Evolutionary conservation across 2,113 vertebrate genomes (phyloP).

Genomic region (Calyptommatus sinebrachiatus): DNA sequence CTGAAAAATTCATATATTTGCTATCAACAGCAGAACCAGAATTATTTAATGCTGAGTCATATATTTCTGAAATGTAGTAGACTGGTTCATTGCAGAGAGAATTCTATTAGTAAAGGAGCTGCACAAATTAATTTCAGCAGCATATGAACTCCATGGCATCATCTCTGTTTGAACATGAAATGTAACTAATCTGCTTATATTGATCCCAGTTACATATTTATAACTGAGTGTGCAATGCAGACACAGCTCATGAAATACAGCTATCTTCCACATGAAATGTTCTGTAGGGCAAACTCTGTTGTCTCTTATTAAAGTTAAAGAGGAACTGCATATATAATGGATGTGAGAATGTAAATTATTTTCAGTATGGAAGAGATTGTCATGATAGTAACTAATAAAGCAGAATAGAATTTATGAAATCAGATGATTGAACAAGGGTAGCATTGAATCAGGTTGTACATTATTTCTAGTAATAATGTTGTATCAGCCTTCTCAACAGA

Average conservation of each 20-base stretch:
- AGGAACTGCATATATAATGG: not conserved
- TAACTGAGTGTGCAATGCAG: slow-evolving; percentile 7
- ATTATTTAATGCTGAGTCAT: not conserved
- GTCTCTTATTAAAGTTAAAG: not conserved
- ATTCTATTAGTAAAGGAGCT: not conserved
- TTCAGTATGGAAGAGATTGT: not conserved
- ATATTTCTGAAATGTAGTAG: not conserved
- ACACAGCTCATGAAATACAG: not conserved
- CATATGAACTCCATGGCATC: not conserved
- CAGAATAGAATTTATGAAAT: not conserved
- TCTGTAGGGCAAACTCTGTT: not conserved
- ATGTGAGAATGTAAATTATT: not conserved
- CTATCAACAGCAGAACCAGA: not conserved
- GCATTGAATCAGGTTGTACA: not conserved
- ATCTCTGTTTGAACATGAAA: not conserved
- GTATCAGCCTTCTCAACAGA: no score
- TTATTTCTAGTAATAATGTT: not conserved
- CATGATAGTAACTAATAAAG: not conserved
- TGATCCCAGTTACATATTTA: not conserved
- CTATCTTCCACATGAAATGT: not conserved
- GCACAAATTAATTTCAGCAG: not conserved
- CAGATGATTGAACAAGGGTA: not conserved
- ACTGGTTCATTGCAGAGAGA: not conserved
- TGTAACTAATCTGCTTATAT: not conserved
- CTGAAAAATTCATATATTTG: not conserved